Evolutionary conservation across 2,113 vertebrate species (phyloP).

Genomic region (Chinchilla lanigera): DNA sequence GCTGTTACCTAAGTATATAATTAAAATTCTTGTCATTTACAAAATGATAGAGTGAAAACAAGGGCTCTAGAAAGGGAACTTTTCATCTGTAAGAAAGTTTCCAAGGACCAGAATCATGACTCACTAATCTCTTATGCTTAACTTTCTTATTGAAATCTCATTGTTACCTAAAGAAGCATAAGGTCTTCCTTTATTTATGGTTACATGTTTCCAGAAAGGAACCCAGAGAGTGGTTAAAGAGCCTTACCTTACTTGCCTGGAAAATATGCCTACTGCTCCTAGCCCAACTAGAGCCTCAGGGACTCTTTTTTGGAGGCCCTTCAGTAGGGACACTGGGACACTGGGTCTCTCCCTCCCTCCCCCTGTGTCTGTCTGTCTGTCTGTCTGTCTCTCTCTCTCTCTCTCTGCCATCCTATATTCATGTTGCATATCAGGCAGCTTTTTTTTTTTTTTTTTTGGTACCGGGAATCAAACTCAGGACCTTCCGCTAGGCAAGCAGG

Average conservation of each 20-base stretch:
- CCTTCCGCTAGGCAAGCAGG: too few relatives aligned
- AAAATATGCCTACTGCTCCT: too few relatives aligned
- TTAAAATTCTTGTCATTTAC: neutral
- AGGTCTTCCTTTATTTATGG: neutral
- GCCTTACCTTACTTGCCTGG: neutral
- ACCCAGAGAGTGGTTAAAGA: neutral
- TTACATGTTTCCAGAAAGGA: neutral
- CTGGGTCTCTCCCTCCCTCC: neutral
- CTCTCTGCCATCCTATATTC: too few relatives aligned
- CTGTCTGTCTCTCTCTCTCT: too few relatives aligned
- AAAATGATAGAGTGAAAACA: neutral
- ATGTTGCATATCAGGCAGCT: too few relatives aligned
- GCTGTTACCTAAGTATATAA: neutral
- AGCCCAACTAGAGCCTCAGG: too few relatives aligned
- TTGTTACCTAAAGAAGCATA: neutral
- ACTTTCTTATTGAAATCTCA: constrained; percentile 8
- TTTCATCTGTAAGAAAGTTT: neutral
- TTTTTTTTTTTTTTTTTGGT: too few relatives aligned
- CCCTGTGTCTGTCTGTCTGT: too few relatives aligned
- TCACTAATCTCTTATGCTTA: neutral
- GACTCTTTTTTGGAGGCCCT: neutral
- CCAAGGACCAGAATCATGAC: neutral
- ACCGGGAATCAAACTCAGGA: too few relatives aligned
- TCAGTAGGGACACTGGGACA: too few relatives aligned
- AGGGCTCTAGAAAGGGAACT: neutral